phyloP scores from a whole-genome alignment of 2,888 invertebrate species.

The Petrolisthes manimaculis region DNA sequence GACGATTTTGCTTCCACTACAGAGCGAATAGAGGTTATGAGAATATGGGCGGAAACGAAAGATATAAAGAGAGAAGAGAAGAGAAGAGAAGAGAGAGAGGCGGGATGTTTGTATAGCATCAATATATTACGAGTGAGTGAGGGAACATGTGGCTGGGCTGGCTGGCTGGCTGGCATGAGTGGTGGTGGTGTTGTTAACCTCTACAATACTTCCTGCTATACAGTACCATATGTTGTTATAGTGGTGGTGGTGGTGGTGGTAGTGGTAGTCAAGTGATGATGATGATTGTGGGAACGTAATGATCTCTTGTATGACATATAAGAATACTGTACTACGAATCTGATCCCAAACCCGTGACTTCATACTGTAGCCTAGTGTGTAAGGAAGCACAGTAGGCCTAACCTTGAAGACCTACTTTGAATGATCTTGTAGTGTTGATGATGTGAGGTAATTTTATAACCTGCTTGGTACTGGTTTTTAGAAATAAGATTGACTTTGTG shows the following conservation, averaged over 20 bases:
- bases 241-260: slow-evolving; percentile 3
- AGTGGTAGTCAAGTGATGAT: background rate
- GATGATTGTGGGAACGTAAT: background rate
- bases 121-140: background rate
- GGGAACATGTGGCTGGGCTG: background rate
- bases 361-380: too few species aligned
- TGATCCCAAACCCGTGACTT: background rate
- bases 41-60: too few species aligned
- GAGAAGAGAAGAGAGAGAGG: background rate
- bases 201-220: background rate
- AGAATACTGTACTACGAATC: background rate
- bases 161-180: background rate
- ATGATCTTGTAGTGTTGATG: too few species aligned
- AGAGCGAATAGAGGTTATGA: too few species aligned
- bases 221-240: background rate
- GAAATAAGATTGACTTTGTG: too few species aligned
- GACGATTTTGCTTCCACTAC: too few species aligned
- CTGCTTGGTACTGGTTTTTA: too few species aligned
- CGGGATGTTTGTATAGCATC: background rate
- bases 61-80: background rate
- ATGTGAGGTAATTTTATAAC: too few species aligned
- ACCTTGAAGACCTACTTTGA: too few species aligned
- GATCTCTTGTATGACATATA: background rate
- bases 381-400: too few species aligned
- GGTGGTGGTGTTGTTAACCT: background rate